phyloP scores from a whole-genome alignment of 1,140 invertebrate species.

The Oreohelix idahoensis region DNA sequence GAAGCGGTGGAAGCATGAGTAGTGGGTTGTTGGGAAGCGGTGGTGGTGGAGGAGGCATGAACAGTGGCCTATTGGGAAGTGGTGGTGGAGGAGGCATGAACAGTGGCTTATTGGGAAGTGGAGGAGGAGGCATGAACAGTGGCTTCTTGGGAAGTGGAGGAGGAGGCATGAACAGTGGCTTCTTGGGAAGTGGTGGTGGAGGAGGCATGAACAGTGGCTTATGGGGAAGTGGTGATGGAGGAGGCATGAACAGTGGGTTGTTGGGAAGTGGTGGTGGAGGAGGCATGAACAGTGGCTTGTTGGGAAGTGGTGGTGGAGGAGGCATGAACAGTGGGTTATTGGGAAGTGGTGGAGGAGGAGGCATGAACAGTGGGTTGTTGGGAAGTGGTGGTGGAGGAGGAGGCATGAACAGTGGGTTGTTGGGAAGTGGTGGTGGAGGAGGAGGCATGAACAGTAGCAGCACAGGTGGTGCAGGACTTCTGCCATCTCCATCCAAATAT shows the following conservation, averaged over 20 bases:
- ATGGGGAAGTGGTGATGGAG: not conserved
- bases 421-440: not conserved
- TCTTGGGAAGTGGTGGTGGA: slow-evolving; percentile 14
- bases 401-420: not conserved
- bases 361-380: not conserved
- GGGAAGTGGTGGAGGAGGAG: not conserved
- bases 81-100: slow-evolving; percentile 7
- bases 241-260: not conserved
- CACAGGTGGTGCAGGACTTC: not conserved
- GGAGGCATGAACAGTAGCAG: not conserved
- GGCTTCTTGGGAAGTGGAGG: not conserved
- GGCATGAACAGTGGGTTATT: not conserved
- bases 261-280: slow-evolving; percentile 13
- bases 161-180: not conserved
- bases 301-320: slow-evolving; percentile 14
- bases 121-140: not conserved
- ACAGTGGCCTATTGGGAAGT: not conserved
- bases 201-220: slow-evolving; percentile 6
- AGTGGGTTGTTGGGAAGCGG: not conserved
- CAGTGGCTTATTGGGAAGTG: not conserved
- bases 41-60: not conserved
- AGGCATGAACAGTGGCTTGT: not conserved
- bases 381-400: not conserved
- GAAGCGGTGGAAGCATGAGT: slow-evolving; percentile 17
- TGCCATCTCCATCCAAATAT: slow-evolving; percentile 37